Percentiles rank a stretch among this genome's conserved stretches.
Conservation (phyloP, 2,113 vertebrate genomes). For the Calyptommatus sinebrachiatus region DNA sequence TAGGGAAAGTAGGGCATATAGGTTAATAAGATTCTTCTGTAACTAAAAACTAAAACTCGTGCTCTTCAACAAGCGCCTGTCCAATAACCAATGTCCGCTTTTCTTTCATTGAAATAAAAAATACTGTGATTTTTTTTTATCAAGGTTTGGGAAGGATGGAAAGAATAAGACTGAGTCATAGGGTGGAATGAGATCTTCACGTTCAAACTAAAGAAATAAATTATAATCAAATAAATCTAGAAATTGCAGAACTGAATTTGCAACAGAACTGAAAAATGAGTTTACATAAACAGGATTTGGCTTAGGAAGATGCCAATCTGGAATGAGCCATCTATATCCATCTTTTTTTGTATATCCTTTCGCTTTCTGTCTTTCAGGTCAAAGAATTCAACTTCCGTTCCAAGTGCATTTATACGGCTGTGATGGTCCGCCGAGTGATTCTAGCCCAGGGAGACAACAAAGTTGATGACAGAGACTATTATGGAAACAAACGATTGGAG, state of each 20-base stretch:
- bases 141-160: neutral
- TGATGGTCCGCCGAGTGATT: slow-evolving; percentile 97
- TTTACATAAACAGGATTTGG: neutral
- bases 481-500: slow-evolving; percentile 96
- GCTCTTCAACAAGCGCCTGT: neutral
- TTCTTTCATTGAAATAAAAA: neutral
- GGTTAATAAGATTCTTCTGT: neutral
- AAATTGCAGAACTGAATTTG: no score
- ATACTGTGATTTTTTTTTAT: neutral
- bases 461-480: slow-evolving; percentile 97
- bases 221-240: no score
- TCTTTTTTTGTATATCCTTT: neutral
- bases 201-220: no score
- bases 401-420: slow-evolving; percentile 96
- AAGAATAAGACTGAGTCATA: neutral
- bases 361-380: slow-evolving; percentile 74
- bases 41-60: neutral
- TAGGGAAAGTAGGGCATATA: no score
- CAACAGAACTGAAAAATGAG: no score
- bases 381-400: slow-evolving; percentile 98
- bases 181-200: no score
- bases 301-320: slow-evolving; percentile 3
- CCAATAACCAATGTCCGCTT: neutral
- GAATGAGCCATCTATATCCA: neutral
- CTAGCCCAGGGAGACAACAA: slow-evolving; percentile 96